Evolutionary conservation across 1,140 invertebrate genomes (phyloP).

Genomic region (Dendroctonus valens): DNA sequence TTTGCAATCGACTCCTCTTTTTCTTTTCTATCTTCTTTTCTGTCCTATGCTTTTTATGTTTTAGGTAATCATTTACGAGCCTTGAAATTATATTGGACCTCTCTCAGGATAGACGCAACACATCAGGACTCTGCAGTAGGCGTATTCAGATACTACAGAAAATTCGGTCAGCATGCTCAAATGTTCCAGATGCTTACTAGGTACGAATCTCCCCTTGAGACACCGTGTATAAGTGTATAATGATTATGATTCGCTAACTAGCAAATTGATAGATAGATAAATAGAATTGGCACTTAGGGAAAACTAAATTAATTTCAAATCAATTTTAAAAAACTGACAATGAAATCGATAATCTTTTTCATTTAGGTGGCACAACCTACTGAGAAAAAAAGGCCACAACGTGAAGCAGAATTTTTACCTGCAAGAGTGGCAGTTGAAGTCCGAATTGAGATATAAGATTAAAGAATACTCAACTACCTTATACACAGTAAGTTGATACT

Average conservation of each 20-base stretch:
- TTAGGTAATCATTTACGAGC: conserved; percentile 53
- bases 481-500: conserved; percentile 37
- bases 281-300: not conserved
- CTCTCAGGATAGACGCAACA: conserved; percentile 55
- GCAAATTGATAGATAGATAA: no score
- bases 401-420: conserved; percentile 46
- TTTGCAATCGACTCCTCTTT: no score
- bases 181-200: conserved; percentile 64
- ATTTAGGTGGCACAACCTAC: conserved; percentile 45
- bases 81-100: conserved; percentile 60
- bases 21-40: no score
- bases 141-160: conserved; percentile 58
- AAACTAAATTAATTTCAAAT: not conserved
- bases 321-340: not conserved
- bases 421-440: conserved; percentile 48
- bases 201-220: conserved; percentile 44
- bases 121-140: conserved; percentile 58
- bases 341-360: not conserved
- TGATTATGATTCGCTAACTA: no score
- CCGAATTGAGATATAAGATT: conserved; percentile 45
- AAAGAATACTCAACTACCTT: conserved; percentile 43
- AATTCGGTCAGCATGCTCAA: conserved; percentile 61
- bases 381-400: conserved; percentile 38
- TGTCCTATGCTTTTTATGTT: conserved; percentile 8
- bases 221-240: no score